Conservation (phyloP, 2,888 invertebrate genomes). For the Chymomyza caudatula region DNA sequence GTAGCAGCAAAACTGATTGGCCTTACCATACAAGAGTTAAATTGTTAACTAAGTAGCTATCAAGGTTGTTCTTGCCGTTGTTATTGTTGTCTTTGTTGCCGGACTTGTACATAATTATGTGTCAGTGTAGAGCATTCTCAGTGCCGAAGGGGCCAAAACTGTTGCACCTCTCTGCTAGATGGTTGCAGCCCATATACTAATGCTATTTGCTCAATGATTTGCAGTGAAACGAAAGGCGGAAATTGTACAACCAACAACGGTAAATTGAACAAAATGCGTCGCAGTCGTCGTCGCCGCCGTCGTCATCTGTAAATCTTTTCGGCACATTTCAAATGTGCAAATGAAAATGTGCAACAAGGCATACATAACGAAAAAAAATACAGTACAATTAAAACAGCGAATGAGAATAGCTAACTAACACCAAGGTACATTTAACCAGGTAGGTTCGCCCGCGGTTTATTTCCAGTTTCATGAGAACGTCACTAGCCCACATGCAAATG, state of each 20-base stretch:
- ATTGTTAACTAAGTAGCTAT: not conserved
- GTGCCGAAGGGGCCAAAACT: not conserved
- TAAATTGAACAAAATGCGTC: not conserved
- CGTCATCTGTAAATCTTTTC: not conserved
- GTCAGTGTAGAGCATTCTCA: not conserved
- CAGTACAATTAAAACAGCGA: no score
- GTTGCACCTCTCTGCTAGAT: not conserved
- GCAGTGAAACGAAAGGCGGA: slow-evolving; percentile 56
- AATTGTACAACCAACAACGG: slow-evolving; percentile 18
- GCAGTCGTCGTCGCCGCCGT: not conserved
- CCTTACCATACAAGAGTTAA: not conserved
- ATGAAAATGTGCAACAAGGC: not conserved
- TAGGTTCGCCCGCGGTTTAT: no score
- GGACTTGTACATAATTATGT: not conserved
- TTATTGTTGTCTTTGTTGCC: no score
- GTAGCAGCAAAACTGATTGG: slow-evolving; percentile 27
- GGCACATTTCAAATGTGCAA: not conserved
- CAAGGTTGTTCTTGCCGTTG: slow-evolving; percentile 38
- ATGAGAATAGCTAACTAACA: no score
- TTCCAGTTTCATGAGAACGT: no score
- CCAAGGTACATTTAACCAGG: no score
- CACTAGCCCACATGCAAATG: no score
- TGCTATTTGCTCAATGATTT: not conserved
- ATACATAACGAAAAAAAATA: no score
- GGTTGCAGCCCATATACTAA: not conserved